Percentiles rank a stretch among this genome's conserved stretches.
These are phyloP conservation scores for Podarcis raffonei DNA, from an alignment of 2,113 vertebrate genomes.

Conservation along the genomic window DNA sequence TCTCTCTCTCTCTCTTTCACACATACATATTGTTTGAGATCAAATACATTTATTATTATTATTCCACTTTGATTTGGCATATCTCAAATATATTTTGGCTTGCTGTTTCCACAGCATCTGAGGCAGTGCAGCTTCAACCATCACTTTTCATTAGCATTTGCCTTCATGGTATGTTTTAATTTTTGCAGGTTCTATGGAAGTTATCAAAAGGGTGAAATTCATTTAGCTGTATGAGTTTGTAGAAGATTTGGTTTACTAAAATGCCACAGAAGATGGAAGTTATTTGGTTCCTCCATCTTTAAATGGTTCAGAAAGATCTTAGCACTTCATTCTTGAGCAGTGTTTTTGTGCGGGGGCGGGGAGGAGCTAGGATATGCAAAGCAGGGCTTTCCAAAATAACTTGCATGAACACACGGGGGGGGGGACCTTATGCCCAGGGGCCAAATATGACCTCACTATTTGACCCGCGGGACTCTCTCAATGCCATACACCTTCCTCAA, in stretches of 20 bases:
- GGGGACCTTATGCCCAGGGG: too few relatives aligned
- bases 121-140: constrained; percentile 39
- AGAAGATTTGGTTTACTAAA: neutral
- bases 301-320: neutral
- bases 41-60: constrained; percentile 21
- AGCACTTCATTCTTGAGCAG: neutral
- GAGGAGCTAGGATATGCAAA: too few relatives aligned
- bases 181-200: constrained; percentile 3
- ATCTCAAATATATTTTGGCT: constrained; percentile 17
- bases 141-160: constrained; percentile 15
- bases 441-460: too few relatives aligned
- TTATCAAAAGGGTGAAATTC: neutral
- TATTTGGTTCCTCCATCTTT: neutral
- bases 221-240: neutral
- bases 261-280: neutral
- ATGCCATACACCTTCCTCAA: too few relatives aligned
- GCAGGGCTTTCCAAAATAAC: too few relatives aligned
- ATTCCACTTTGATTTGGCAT: constrained; percentile 29
- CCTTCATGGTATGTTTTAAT: neutral
- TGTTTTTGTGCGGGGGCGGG: too few relatives aligned
- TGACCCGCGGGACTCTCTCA: too few relatives aligned
- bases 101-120: constrained; percentile 39
- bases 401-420: too few relatives aligned
- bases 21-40: neutral
- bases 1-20: neutral